Evolutionary conservation across 2,888 invertebrate species (phyloP).

Genomic region (Synergus umbraculus): DNA sequence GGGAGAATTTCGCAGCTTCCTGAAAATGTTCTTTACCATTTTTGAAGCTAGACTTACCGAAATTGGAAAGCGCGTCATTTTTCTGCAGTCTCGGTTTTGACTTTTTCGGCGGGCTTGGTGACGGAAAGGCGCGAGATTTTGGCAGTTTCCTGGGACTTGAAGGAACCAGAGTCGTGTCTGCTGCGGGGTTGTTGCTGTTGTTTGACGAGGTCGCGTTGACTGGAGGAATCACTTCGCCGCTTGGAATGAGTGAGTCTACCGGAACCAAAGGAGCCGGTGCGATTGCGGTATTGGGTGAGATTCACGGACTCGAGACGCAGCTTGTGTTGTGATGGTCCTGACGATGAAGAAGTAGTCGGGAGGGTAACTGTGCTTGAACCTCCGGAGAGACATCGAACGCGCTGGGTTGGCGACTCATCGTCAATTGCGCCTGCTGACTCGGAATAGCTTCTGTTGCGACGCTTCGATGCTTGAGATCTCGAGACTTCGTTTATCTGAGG

Average conservation of each 20-base stretch:
- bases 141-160: constrained; percentile 64
- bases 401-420: constrained; percentile 67
- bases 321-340: constrained; percentile 57
- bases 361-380: constrained; percentile 72
- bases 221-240: constrained; percentile 65
- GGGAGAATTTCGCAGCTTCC: not conserved
- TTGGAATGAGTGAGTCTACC: constrained; percentile 68
- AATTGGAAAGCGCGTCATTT: constrained; percentile 1
- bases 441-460: constrained; percentile 83
- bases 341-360: constrained; percentile 48
- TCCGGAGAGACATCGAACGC: constrained; percentile 74
- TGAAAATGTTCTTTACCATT: not conserved
- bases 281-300: constrained; percentile 69
- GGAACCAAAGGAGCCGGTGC: constrained; percentile 74
- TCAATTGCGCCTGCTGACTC: constrained; percentile 80
- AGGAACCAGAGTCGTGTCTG: constrained; percentile 69
- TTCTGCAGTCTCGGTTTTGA: constrained; percentile 34
- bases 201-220: constrained; percentile 63
- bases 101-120: constrained; percentile 4
- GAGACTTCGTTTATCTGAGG: constrained; percentile 82
- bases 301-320: constrained; percentile 64
- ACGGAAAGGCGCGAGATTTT: constrained; percentile 49
- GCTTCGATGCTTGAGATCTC: constrained; percentile 77
- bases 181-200: constrained; percentile 63
- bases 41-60: constrained; percentile 6